These are phyloP conservation scores for Raphicerus campestris DNA, from an alignment of 2,113 vertebrate species.

Conservation along the genomic window DNA sequence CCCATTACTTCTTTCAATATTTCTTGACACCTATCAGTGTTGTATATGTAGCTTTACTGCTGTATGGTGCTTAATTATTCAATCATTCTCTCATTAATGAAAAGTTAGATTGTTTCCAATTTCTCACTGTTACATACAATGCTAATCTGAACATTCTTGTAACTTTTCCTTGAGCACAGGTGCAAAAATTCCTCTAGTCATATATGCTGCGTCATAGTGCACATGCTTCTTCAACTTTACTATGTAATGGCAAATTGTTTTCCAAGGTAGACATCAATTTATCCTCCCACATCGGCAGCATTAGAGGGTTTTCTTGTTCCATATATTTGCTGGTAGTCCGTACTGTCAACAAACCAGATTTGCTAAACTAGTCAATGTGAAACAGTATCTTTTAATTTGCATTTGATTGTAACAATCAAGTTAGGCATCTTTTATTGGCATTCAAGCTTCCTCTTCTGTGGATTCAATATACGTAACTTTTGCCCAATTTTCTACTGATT, in stretches of 20 bases:
- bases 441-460: not conserved
- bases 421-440: not conserved
- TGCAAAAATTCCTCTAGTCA: not conserved
- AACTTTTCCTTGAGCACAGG: not conserved
- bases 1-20: not conserved
- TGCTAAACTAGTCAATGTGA: not conserved
- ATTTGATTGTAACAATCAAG: not conserved
- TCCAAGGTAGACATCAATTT: not conserved
- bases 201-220: not conserved
- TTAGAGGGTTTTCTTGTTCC: not conserved
- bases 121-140: not conserved
- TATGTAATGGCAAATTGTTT: not conserved
- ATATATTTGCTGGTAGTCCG: not conserved
- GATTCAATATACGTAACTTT: not conserved
- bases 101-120: not conserved
- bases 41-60: not conserved
- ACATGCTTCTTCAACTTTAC: not conserved
- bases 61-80: not conserved
- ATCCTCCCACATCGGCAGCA: not conserved
- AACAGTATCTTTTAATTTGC: not conserved
- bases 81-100: not conserved
- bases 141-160: not conserved
- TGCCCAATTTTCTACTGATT: not conserved
- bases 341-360: not conserved
- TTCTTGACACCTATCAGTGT: not conserved